Conservation (phyloP, 2,113 vertebrate species). For the Chinchilla lanigera region DNA sequence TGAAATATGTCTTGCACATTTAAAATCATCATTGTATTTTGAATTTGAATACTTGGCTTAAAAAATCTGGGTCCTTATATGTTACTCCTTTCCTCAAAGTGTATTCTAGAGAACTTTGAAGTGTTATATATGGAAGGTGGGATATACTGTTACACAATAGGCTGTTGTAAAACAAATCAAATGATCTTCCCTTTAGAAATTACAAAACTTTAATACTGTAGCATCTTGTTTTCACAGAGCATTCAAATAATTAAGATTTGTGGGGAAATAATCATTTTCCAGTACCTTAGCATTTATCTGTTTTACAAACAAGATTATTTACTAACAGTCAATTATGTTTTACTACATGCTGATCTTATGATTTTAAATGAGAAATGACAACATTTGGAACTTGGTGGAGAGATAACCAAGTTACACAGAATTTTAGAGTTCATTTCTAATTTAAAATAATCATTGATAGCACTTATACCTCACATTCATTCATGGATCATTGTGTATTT, state of each 20-base stretch:
- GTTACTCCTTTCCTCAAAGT: not conserved
- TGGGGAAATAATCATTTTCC: slow-evolving; percentile 79
- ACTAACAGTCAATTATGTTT: slow-evolving; percentile 69
- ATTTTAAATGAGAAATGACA: slow-evolving; percentile 78
- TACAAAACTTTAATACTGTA: slow-evolving; percentile 56
- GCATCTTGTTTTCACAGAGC: slow-evolving; percentile 59
- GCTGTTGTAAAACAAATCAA: slow-evolving; percentile 50
- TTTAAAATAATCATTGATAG: not conserved
- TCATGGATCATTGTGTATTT: not conserved
- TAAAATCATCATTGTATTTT: not conserved
- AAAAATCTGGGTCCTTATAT: not conserved
- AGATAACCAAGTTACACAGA: slow-evolving; percentile 60
- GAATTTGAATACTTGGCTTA: slow-evolving; percentile 28
- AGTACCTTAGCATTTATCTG: slow-evolving; percentile 76
- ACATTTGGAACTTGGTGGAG: slow-evolving; percentile 69
- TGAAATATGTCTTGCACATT: not conserved
- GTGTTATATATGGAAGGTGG: slow-evolving; percentile 1
- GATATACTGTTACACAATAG: not conserved
- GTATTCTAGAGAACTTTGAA: slow-evolving; percentile 40
- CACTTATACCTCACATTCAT: not conserved
- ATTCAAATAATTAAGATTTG: slow-evolving; percentile 81
- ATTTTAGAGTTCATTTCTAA: slow-evolving; percentile 45
- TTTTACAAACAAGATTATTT: slow-evolving; percentile 81
- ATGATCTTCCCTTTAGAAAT: slow-evolving; percentile 64
- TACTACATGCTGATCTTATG: slow-evolving; percentile 67